Base-by-base conservation (phyloP, 2,797 vertebrate genomes). In the Holocentrus rufus region DNA sequence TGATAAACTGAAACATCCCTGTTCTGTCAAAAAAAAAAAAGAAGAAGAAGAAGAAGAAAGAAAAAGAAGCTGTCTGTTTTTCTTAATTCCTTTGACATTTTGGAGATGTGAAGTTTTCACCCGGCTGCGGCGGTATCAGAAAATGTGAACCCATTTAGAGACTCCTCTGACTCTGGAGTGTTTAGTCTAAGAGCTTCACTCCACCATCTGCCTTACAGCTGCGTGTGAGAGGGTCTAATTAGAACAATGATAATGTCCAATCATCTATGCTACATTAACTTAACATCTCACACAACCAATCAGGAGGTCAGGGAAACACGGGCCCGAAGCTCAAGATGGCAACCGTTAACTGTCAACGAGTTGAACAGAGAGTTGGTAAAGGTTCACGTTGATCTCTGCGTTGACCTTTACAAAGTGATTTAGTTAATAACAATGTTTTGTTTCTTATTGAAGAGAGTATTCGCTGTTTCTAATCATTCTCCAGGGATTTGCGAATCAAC, bases 181-280 rank as follows among this genome's bases (percentile, higher is more conserved):
- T 92, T 90, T 91, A 91, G 88, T 90, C 88, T 91, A 84, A 65
- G 79, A 55, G 74, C 69, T 65, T 13, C 49, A 59, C 61, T 69
- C 63, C 65, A 18, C 77, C 89, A 90, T 90, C 90, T 93, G 90
- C 77, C 76, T 44, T 75, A 87, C 90, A 90, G 88, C 87, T 90
- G 90, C 72, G 65, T 76, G 75, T 69, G 66, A 30, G 36, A 75
- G 3, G 46, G 49, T 56, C 67, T 83, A 82, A 89, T 91, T 83
- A 72, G 60, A 81, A 72, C 72, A 69, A 78, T 76, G 72, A 82
- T 86, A 82, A 85, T 80, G 72, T 82, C 76, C 86, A 77, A 81
- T 87, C 74, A 72, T 81, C 59, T 69, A 66, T 60, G 80, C 81
- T 75, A 73, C 87, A 85, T 90, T 73, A 83, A 78, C 56, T 59